Percentiles rank a stretch among this genome's conserved stretches.
These are phyloP conservation scores for Microplitis demolitor DNA, from an alignment of 1,140 invertebrate species.

Conservation along the genomic window DNA sequence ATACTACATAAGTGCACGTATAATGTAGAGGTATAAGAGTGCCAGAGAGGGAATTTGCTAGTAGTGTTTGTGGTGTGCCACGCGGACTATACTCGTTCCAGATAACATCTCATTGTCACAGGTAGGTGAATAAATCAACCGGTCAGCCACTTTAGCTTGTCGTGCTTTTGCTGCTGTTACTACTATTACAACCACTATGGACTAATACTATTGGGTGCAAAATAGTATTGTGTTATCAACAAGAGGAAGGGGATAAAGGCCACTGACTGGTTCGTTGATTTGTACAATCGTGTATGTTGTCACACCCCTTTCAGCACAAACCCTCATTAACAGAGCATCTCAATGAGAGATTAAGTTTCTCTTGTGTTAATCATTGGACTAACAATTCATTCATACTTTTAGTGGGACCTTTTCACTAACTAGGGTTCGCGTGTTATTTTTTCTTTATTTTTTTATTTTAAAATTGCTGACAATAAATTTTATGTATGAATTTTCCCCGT, in stretches of 20 bases:
- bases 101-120: conserved; percentile 58
- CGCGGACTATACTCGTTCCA: conserved; percentile 21
- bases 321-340: background rate
- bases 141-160: conserved; percentile 28
- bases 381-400: no score
- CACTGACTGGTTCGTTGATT: background rate
- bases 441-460: no score
- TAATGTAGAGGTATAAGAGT: conserved; percentile 1
- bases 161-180: conserved; percentile 1
- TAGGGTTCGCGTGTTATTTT: no score
- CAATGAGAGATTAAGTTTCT: conserved; percentile 51
- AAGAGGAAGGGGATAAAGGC: background rate
- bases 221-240: background rate
- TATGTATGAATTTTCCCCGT: background rate
- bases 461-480: no score
- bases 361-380: no score
- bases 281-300: background rate
- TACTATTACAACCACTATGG: background rate
- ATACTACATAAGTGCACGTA: background rate
- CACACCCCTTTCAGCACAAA: background rate
- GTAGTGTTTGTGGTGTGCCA: conserved; percentile 22
- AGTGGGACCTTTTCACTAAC: no score
- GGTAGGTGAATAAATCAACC: conserved; percentile 47
- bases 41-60: background rate
- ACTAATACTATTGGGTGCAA: background rate